Percentiles rank a stretch among this genome's conserved stretches.
These are phyloP conservation scores for Norana najaformis DNA, from an alignment of 2,888 invertebrate genomes.

Conservation along the genomic window DNA sequence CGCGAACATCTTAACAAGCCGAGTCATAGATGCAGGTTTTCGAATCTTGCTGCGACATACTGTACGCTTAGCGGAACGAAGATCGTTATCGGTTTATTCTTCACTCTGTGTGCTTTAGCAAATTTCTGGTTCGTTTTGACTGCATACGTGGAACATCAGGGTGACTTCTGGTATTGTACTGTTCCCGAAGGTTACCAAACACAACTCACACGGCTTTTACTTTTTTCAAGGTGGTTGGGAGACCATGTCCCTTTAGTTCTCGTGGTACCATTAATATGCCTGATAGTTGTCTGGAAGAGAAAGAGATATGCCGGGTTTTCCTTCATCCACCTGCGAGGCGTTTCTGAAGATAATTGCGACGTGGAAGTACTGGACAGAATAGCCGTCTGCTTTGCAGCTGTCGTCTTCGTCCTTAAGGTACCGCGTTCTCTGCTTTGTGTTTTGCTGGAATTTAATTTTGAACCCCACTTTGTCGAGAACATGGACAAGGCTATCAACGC, in stretches of 20 bases:
- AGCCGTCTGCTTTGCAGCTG: neutral
- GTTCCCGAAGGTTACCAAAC: fast-evolving
- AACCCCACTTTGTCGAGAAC: too few species aligned
- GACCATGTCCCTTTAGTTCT: neutral
- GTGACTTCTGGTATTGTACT: neutral
- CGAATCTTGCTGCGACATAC: neutral
- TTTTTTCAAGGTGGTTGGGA: neutral
- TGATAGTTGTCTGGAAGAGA: neutral
- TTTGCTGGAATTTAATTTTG: neutral
- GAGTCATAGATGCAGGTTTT: neutral
- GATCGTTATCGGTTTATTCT: neutral
- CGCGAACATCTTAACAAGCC: neutral
- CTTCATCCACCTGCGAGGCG: neutral
- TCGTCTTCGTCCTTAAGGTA: neutral
- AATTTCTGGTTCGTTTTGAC: neutral
- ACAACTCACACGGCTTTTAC: neutral
- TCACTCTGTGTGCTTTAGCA: neutral
- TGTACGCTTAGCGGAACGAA: neutral
- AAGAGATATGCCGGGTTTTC: neutral
- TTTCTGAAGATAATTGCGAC: neutral
- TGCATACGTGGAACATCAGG: neutral
- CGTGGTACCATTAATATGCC: neutral
- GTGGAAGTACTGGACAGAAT: neutral
- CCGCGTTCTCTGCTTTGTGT: neutral
- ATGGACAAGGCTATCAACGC: neutral